Evolutionary conservation across 2,797 vertebrate genomes (phyloP), one percentile per base, ranked within the genome.

Genomic region (Adrianichthys oophorus): DNA sequence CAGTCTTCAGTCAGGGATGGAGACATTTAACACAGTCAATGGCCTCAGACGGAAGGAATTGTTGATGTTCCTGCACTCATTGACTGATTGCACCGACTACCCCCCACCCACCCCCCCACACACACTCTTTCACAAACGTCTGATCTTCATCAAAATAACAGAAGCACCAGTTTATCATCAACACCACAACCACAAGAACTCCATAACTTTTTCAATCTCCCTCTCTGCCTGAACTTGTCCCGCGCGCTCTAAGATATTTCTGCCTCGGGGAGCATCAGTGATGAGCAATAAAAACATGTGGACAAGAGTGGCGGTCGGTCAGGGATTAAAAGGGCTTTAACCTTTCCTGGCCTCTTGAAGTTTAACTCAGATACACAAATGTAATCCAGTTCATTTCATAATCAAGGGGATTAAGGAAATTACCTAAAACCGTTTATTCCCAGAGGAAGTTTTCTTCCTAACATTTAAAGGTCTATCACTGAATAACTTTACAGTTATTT

Each of bases 171-270:
- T 48, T 70, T 58, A 41, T 69, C 62, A 55, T 78, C 62, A 61
- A 49, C 60, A 61, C 41, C 46, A 54, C 42, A 24, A 37, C 52
- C 32, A 59, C 49, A 63, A 3, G 32, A n/a, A 26, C 19, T 88
- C 77, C 81, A 77, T 87, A 37, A 37, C 32, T 87, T 83, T 83
- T 78, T 77, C 52, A 4, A 42, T 42, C 82, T 15, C 37, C 56
- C 3, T 78, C 85, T 80, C 52, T 91, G 91, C 82, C 90, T 83
- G 67, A 80, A 91, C 92, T 90, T 89, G 92, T 76, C 87, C 82
- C 56, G 72, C 65, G 48, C 76, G 80, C 85, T 85, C 87, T 89
- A 84, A 89, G 78, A 91, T 87, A 92, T 91, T 91, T 92, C 80
- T 53, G 68, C 91, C 89, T 65, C 58, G 5, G 87, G 91, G 65